Evolutionary conservation across 1,140 invertebrate species (phyloP).

Genomic region (Wiebesia pumilae): DNA sequence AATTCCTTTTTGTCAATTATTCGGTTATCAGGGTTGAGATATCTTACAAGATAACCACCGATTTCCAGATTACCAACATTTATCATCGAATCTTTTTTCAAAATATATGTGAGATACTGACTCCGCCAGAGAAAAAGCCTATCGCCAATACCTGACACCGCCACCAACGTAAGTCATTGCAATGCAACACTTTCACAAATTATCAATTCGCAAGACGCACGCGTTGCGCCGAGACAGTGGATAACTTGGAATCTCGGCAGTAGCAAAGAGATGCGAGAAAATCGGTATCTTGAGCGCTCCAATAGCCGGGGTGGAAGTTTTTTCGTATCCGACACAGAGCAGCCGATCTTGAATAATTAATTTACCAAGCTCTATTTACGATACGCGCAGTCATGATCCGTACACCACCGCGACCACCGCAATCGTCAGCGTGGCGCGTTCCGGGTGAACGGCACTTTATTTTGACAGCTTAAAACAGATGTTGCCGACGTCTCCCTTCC

Average conservation of each 20-base stretch:
- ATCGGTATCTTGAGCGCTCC: not conserved
- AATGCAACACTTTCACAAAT: not conserved
- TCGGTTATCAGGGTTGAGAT: not conserved
- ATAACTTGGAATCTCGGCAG: not conserved
- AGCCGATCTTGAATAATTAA: slow-evolving; percentile 30
- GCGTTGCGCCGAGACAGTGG: not conserved
- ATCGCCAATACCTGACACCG: not conserved
- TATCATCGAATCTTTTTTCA: not conserved
- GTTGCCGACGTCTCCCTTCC: not conserved
- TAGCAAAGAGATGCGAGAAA: not conserved
- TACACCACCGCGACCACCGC: not conserved
- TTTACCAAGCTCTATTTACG: slow-evolving; percentile 47
- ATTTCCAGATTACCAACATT: not conserved
- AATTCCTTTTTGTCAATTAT: not conserved
- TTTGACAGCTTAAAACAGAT: slow-evolving; percentile 40
- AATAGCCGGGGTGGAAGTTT: not conserved
- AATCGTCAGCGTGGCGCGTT: not conserved
- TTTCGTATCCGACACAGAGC: not conserved
- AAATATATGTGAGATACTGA: not conserved
- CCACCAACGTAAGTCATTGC: not conserved
- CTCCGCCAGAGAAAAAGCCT: not conserved
- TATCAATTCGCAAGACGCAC: not conserved
- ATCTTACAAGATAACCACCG: not conserved
- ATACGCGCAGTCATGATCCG: not conserved
- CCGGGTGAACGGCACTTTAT: slow-evolving; percentile 34